Conservation (phyloP, 2,797 vertebrate species). For the Phalloptychus januarius region DNA sequence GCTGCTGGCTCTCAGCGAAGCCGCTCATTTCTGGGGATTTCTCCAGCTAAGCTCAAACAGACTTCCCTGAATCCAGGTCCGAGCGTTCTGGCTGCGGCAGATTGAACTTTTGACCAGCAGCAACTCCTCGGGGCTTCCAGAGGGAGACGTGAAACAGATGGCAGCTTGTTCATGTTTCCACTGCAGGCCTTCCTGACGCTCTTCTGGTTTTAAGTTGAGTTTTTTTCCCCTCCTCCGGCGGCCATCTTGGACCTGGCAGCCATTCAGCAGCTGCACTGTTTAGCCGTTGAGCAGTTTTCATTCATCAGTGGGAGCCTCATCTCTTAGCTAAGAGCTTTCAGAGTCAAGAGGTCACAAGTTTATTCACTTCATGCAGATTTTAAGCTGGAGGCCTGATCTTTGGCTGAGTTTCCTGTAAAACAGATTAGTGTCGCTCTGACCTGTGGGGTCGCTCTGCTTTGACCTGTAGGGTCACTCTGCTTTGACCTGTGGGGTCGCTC, state of each 20-base stretch:
- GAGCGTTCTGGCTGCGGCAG: neutral
- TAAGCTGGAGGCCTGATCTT: slow-evolving; percentile 6
- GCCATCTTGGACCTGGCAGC: slow-evolving; percentile 5
- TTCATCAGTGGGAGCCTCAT: neutral
- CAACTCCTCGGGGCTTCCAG: slow-evolving; percentile 37
- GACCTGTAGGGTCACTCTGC: slow-evolving; percentile 71
- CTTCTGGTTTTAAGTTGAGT: neutral
- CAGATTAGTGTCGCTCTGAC: slow-evolving; percentile 52
- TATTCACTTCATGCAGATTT: neutral
- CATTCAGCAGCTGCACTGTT: slow-evolving; percentile 5
- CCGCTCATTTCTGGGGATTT: neutral
- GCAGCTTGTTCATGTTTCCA: neutral
- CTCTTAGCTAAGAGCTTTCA: neutral
- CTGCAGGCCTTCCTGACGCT: neutral
- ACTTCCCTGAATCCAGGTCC: neutral
- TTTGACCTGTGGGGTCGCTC: slow-evolving; percentile 72
- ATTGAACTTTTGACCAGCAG: slow-evolving; percentile 7
- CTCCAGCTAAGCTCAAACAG: neutral
- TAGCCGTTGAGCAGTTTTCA: slow-evolving; percentile 7
- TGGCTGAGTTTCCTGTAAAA: neutral
- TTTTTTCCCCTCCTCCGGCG: neutral
- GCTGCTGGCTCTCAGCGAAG: neutral
- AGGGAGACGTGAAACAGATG: slow-evolving; percentile 36
- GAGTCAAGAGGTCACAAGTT: neutral
- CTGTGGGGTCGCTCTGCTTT: slow-evolving; percentile 62